Evolutionary conservation across 2,797 vertebrate genomes (phyloP).

Genomic region (Pseudomugil tenellus): DNA sequence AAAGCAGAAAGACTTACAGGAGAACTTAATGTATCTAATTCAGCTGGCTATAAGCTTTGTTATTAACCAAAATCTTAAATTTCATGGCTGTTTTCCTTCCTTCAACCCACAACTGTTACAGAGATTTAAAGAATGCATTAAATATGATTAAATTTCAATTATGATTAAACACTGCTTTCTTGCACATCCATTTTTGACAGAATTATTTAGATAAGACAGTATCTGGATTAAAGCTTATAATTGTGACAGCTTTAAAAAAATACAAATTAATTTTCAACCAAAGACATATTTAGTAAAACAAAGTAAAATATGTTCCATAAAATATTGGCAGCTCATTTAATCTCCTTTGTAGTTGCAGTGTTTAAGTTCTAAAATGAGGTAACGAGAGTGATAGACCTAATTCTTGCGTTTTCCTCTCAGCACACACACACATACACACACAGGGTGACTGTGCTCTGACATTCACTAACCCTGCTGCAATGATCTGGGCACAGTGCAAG

Average conservation of each 20-base stretch:
- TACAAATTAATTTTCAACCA: constrained; percentile 13
- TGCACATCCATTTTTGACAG: not conserved
- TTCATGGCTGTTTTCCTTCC: constrained; percentile 13
- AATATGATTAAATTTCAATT: constrained; percentile 15
- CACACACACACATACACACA: constrained; percentile 30
- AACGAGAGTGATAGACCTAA: constrained; percentile 51
- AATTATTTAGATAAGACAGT: constrained; percentile 1
- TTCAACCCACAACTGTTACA: constrained; percentile 1
- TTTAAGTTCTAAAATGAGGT: not conserved
- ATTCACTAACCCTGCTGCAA: constrained; percentile 22
- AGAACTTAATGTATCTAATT: constrained; percentile 18
- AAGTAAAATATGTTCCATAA: constrained; percentile 18
- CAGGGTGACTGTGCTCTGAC: constrained; percentile 41
- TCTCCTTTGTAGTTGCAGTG: constrained; percentile 25
- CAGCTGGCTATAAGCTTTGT: not conserved
- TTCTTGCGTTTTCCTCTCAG: constrained; percentile 45
- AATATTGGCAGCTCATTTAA: constrained; percentile 38
- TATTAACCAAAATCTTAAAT: constrained; percentile 17
- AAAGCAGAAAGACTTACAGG: too few relatives aligned
- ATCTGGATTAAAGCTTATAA: constrained; percentile 14
- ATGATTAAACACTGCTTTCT: not conserved
- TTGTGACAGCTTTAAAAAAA: constrained; percentile 2
- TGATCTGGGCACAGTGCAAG: constrained; percentile 33
- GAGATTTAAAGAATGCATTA: not conserved
- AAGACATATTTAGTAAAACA: constrained; percentile 1